Percentiles rank a stretch among this genome's conserved stretches.
These are phyloP conservation scores for Pandemis heparana DNA, from an alignment of 2,888 invertebrate genomes.

Conservation along the genomic window DNA sequence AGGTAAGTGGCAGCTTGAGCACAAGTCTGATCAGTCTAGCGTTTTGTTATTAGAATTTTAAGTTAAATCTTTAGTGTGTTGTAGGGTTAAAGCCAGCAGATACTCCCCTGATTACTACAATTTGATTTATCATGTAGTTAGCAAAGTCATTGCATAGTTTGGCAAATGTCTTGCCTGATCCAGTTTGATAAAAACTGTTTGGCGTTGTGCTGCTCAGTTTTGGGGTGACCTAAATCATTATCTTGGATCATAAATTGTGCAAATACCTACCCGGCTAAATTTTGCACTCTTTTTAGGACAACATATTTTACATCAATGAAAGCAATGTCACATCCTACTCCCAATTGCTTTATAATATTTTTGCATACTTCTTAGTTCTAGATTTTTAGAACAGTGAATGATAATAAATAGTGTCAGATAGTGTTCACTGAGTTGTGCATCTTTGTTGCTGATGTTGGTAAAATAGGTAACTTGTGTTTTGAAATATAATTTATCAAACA, in stretches of 20 bases:
- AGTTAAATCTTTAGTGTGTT: too few species aligned
- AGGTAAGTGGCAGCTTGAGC: too few species aligned
- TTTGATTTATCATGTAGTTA: background rate
- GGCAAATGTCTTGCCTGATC: slow-evolving; percentile 16
- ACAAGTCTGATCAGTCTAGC: too few species aligned
- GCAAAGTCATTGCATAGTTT: background rate
- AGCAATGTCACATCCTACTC: slow-evolving; percentile 38
- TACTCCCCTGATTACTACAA: background rate
- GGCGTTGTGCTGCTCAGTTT: slow-evolving; percentile 17
- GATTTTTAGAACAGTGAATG: background rate
- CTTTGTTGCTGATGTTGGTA: too few species aligned
- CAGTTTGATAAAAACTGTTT: slow-evolving; percentile 20
- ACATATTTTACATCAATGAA: slow-evolving; percentile 24
- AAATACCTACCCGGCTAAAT: slow-evolving; percentile 28
- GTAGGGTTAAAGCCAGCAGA: background rate
- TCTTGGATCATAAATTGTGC: slow-evolving; percentile 36
- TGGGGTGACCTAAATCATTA: slow-evolving; percentile 42
- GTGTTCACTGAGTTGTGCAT: too few species aligned
- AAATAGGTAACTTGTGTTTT: too few species aligned
- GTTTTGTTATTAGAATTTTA: too few species aligned
- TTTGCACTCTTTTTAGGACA: slow-evolving; percentile 38
- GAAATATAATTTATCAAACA: too few species aligned
- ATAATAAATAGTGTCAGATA: too few species aligned
- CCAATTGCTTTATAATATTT: background rate
- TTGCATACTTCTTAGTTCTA: background rate